Conservation (phyloP, 2,797 vertebrate genomes). For the Sebastes nivosus region DNA sequence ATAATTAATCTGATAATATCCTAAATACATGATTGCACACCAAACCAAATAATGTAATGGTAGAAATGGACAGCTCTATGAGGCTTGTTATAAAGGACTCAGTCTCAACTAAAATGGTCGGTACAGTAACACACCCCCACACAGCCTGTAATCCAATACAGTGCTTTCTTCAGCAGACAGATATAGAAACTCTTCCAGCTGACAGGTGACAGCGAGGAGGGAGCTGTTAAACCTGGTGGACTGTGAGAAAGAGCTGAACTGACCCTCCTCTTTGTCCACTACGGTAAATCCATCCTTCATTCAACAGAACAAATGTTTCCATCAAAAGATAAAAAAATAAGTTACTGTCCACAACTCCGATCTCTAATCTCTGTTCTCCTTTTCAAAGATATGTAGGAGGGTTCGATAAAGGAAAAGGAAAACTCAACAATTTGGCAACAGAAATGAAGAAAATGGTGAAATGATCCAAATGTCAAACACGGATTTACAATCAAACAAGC, state of each 20-base stretch:
- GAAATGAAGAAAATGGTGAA: neutral
- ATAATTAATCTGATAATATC: neutral
- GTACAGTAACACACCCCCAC: neutral
- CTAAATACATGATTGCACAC: neutral
- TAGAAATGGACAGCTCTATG: neutral
- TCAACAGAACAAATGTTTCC: neutral
- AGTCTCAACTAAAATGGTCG: neutral
- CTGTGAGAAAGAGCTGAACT: slow-evolving; percentile 12
- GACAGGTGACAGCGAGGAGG: slow-evolving; percentile 3
- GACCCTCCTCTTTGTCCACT: slow-evolving; percentile 17
- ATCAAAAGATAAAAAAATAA: neutral
- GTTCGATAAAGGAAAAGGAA: neutral
- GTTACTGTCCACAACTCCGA: neutral
- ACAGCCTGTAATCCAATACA: slow-evolving; percentile 12
- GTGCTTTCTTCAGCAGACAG: slow-evolving; percentile 7
- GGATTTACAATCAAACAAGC: neutral
- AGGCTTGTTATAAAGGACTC: slow-evolving; percentile 3
- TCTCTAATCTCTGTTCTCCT: neutral
- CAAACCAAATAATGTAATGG: neutral
- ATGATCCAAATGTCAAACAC: neutral
- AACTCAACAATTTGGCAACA: too few relatives aligned
- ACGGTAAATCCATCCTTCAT: slow-evolving; percentile 1
- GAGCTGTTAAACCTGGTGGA: slow-evolving; percentile 16
- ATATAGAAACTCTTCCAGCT: slow-evolving; percentile 4
- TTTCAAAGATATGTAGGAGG: neutral